Percentiles rank a stretch among this genome's conserved stretches.
Evolutionary conservation across 1,140 invertebrate genomes (phyloP).

Genomic region (Phymastichus coffea): DNA sequence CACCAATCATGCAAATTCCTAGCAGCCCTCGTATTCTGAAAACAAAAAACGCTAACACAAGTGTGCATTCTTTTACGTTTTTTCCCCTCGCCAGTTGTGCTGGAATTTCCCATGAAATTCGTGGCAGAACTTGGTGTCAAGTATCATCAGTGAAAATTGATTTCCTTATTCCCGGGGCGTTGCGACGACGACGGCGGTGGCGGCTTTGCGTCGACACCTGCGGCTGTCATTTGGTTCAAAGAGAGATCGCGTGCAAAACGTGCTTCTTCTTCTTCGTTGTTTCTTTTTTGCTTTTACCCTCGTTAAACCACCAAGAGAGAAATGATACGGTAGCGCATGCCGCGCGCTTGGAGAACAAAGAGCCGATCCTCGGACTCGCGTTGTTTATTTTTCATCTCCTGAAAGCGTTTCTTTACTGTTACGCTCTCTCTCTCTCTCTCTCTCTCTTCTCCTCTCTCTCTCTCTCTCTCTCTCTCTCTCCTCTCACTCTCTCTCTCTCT

Average conservation of each 20-base stretch:
- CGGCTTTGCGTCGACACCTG: constrained; percentile 11
- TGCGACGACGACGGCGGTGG: too few species aligned
- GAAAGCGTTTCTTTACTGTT: background rate
- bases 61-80: too few species aligned
- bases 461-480: background rate
- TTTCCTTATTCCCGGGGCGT: constrained; percentile 21
- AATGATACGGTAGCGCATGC: too few species aligned
- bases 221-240: constrained; percentile 9
- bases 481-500: too few species aligned
- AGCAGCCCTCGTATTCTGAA: too few species aligned
- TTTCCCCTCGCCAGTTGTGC: too few species aligned
- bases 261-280: too few species aligned
- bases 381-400: too few species aligned
- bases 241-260: background rate
- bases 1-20: too few species aligned
- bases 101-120: constrained; percentile 14
- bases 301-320: background rate
- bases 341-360: too few species aligned
- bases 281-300: background rate
- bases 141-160: constrained; percentile 14
- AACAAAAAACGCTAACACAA: too few species aligned
- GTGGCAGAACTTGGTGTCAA: background rate
- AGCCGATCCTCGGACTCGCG: too few species aligned
- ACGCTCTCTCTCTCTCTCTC: background rate
- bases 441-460: background rate